Conservation (phyloP, 2,888 invertebrate genomes). For the Orthonevra nobilis region DNA sequence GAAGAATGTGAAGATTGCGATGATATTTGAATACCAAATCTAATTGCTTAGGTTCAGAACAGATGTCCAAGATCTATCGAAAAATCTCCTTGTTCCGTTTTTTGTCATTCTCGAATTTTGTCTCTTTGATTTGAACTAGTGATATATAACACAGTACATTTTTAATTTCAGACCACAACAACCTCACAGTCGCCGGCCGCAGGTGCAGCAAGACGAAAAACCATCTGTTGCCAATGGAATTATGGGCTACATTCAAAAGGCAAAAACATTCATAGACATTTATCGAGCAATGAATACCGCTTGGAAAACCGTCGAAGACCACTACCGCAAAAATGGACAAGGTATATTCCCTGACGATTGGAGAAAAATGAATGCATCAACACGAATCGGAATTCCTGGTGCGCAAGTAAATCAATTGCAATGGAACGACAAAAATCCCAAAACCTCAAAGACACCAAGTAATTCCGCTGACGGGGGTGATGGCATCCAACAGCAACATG, state of each 20-base stretch:
- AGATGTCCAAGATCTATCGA: too few species aligned
- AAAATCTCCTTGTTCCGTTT: too few species aligned
- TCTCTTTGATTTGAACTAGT: too few species aligned
- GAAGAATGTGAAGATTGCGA: too few species aligned
- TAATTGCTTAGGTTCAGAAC: too few species aligned
- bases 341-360: constrained; percentile 39
- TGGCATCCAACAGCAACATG: constrained; percentile 8
- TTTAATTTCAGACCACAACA: constrained; percentile 31
- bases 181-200: constrained; percentile 13
- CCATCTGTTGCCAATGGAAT: constrained; percentile 13
- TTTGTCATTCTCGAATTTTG: too few species aligned
- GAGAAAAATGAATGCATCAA: constrained; percentile 20
- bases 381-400: neutral
- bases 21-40: too few species aligned
- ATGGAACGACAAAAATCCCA: constrained; percentile 9
- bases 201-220: constrained; percentile 23
- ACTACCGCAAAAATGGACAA: constrained; percentile 44
- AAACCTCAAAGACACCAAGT: constrained; percentile 35
- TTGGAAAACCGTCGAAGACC: constrained; percentile 55
- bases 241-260: constrained; percentile 43
- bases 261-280: constrained; percentile 58
- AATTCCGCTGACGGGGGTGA: neutral
- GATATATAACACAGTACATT: too few species aligned
- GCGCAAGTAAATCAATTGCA: neutral
- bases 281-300: constrained; percentile 55